Evolutionary conservation across 2,888 invertebrate species (phyloP), one percentile per base, ranked within the genome.

Genomic region (Hypolimnas misippus): DNA sequence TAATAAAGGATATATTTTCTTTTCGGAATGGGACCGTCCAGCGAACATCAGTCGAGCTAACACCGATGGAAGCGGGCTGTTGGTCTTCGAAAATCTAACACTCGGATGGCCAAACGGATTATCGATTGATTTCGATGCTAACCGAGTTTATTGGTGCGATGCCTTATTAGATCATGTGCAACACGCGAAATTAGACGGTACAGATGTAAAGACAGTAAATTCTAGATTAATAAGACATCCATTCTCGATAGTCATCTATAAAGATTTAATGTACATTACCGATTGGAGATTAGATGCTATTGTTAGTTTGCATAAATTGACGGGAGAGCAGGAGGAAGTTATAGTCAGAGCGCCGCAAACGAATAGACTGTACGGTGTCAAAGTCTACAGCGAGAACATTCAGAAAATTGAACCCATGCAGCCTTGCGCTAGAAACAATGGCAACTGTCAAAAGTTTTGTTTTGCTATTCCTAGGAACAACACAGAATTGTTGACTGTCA

Each of bases 31-130:
- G 97, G 98, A 98, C 77, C 94, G 98, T 3, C 98, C 98, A 0
- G 98, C 99, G 0, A 98, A 98, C 81, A 99, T 99, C 67, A 98
- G 97, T 63, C 93, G 99, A 71, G 97, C 98, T 0, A 95, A 96
- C 74, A 95, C 97, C 0, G 99, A 99, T 78, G 99, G 99, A 1
- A 95, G 94, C 0, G 96, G 96, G 70, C 92, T 98, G 17, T 90
- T 96, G 2, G 96, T 98, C 0, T 98, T 99, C 79, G 95, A 96
- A 71, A 97, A 98, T 77, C 94, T 98, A 0, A 97, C 98, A 0
- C 93, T 99, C 0, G 98, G 98, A 2, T 99, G 99, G 99, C 99
- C 99, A 0, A 99, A 99, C 82, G 99, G 99, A 0, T 89, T 99
- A 3, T 97, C 98, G 1, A 97, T 99, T 67, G 99, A 99, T 86